These are phyloP conservation scores for Zosterops hypoxanthus DNA, from an alignment of 2,113 vertebrate genomes.

Conservation along the genomic window DNA sequence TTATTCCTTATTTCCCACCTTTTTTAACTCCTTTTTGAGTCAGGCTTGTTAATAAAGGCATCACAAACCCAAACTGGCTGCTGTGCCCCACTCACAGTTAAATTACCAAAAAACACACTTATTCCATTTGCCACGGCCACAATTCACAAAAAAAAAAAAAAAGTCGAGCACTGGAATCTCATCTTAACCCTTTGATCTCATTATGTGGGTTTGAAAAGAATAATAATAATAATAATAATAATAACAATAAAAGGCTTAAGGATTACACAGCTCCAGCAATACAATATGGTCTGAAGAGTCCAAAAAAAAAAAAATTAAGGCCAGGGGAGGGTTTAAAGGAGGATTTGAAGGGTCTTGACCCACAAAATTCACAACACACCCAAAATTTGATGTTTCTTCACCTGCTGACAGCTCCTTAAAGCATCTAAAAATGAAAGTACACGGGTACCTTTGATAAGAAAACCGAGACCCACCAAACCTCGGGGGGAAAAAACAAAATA, in stretches of 20 bases:
- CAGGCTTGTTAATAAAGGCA: background rate
- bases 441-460: rapidly evolving
- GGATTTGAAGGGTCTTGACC: constrained; percentile 36
- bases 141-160: background rate
- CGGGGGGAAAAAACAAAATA: background rate
- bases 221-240: background rate
- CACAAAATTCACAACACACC: background rate
- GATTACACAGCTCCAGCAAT: background rate
- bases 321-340: constrained; percentile 22
- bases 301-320: constrained; percentile 36
- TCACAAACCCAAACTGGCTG: background rate
- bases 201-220: background rate
- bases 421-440: background rate
- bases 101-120: background rate
- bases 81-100: background rate
- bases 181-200: constrained; percentile 22
- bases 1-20: background rate
- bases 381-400: background rate
- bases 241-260: background rate
- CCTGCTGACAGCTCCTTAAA: background rate
- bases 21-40: background rate
- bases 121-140: background rate
- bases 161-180: background rate
- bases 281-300: background rate
- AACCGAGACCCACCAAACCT: background rate